Base-by-base conservation (phyloP, 2,113 vertebrate species). In the Mandrillus leucophaeus region DNA sequence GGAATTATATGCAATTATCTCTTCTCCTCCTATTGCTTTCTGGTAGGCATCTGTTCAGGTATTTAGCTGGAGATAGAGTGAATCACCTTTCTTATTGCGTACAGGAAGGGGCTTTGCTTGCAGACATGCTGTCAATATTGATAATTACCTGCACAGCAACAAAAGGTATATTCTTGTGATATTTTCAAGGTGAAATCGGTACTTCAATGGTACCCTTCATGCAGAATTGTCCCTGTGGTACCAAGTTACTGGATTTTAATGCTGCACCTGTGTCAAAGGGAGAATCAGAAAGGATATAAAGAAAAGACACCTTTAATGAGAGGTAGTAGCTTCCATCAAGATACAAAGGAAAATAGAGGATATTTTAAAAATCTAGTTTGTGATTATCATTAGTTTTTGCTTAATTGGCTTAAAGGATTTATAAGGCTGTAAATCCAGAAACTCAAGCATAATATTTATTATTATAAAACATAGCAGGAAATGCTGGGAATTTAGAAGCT, bases 141-240 rank as follows among this genome's bases (percentile, higher is more conserved):
- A 93, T 27, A 78, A 90, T 55, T 90, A 73, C 48, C 68, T 83
- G 61, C 27, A 78, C 17, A n/a, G 14, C 55, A 83, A 88, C 20
- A 30, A 88, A 95, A 83, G 1, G 9, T 80, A 35, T 27, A 57
- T 79, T 95, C 30, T 84, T 93, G 35, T 30, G 13, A 64, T 85
- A 66, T 61, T 83, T 93, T 83, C 35, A 84, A 94, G 20, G 78
- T 96, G 68, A 94, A 94, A 86, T 72, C 43, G 6, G 2, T 88
- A 30, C 38, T 66, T 57, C 22, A 86, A 27, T 88, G 52, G 10
- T 95, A 30, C 9, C 0, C 50, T 93, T 84, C 48, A 45, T 2
- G 6, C 20, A 91, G 8, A 96, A 70, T 61, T 93, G 11, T 6
- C 35, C 50, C 48, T 76, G 23, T 17, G 75, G 38, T 91, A 92